Percentiles rank a stretch among this genome's conserved stretches.
phyloP scores from a whole-genome alignment of 2,797 vertebrate genomes.

The Crocodylus rhombifer region DNA sequence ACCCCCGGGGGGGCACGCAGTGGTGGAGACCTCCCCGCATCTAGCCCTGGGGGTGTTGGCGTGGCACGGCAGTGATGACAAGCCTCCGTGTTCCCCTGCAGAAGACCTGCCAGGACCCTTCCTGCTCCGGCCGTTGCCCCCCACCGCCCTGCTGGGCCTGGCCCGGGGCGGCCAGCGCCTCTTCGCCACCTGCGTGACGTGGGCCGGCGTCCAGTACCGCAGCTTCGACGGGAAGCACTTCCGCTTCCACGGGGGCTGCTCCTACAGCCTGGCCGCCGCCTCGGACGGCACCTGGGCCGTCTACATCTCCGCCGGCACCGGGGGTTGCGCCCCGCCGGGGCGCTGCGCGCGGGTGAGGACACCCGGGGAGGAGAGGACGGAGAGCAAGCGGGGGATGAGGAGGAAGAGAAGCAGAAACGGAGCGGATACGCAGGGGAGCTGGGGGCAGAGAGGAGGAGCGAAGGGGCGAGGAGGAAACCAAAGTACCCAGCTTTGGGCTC shows the following conservation, averaged over 20 bases:
- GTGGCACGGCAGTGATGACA: no score
- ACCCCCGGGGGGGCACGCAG: not conserved
- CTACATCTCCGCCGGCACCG: constrained; percentile 70
- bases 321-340: constrained; percentile 70
- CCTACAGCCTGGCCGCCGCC: constrained; percentile 86
- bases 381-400: no score
- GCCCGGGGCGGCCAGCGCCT: constrained; percentile 62
- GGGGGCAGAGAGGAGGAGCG: not conserved
- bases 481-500: no score
- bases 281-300: constrained; percentile 88
- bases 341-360: constrained; percentile 83
- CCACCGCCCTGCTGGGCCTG: constrained; percentile 71
- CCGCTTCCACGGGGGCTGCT: constrained; percentile 88
- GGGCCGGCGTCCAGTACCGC: constrained; percentile 89
- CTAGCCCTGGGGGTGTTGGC: not conserved
- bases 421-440: not conserved
- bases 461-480: not conserved
- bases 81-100: rapidly evolving
- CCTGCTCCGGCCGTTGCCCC: constrained; percentile 50
- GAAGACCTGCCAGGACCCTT: not conserved
- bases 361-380: not conserved
- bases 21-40: not conserved
- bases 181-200: constrained; percentile 85
- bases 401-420: not conserved
- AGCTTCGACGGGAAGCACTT: constrained; percentile 91